Base-by-base conservation (phyloP, 2,113 vertebrate genomes). In the Eulemur rufifrons region DNA sequence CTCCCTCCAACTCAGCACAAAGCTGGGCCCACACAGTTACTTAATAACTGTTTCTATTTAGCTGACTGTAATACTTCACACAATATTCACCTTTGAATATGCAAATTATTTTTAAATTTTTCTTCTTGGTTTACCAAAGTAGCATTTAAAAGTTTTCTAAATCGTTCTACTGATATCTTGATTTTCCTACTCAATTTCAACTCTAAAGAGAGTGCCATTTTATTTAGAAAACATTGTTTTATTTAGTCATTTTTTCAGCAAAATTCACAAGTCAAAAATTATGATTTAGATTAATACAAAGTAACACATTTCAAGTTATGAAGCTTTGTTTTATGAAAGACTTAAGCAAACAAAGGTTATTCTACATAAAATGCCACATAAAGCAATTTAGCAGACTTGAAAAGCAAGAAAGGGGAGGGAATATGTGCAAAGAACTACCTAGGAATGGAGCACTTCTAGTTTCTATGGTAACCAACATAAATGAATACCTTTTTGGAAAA, bases 401-500 rank as follows among this genome's bases (percentile, higher is more conserved):
- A 95, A 97, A 77, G 89, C 92, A 90, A 93, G 50, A 85, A 94
- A 95, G 47, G 56, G 66, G 69, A 89, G 73, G 37, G 69, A 97
- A 78, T 88, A 61, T 34, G 47, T 76, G 42, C 32, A 50, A 91
- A 92, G 96, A 96, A 76, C 74, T 86, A 95, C 47, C 85, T 77
- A 82, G 37, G 76, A 97, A 95, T 93, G 73, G 81, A 89, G 52
- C 78, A 95, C 89, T 96, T 97, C 86, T 82, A 93, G 98, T 98
- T 98, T 97, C 98, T 91, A 98, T 98, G 92, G 98, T 69, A 98
- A 98, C 97, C 66, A 93, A 85, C 87, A 92, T 94, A 97, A 97
- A 97, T 98, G 98, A 98, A 96, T 97, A 93, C 94, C 91, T 97
- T 89, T 94, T 96, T 89, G 84, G 90, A 97, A 92, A 98, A 97